Evolutionary conservation across 1,140 invertebrate genomes (phyloP), one percentile per base, ranked within the genome.

Genomic region (Homarus americanus): DNA sequence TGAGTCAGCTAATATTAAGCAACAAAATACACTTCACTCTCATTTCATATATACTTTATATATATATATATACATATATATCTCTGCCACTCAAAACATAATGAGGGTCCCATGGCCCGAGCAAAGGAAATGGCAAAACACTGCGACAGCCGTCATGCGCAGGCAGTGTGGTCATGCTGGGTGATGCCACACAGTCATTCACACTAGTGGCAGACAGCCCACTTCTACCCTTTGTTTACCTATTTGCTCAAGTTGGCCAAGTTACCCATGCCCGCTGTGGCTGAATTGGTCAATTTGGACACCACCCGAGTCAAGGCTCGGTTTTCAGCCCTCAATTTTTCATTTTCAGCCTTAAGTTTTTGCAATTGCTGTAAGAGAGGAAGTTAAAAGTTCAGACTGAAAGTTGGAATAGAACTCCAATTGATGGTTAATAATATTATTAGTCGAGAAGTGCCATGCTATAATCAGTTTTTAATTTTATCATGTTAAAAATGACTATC

Each of bases 331-430:
- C 97, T 97, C 96, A 98, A 96, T 96, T 97, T 97, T 96, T 98
- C 97, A 96, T 98, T 98, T 96, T 98, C 98, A 95, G 97, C 97
- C 97, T 98, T 98, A 96, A 98, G 96, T 95, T 98, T 98, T 97
- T 98, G 97, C 95, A 98, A 97, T 97, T 97, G 98, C 98, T 99
- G 97, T 95, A 98, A 96, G 96, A 95, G 44, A 87, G 87, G 79
- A 79, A 75, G 84, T 41, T 82, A 78, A n/a, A n/a, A 83, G 91
- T 86, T 83, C 80, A 90, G 88, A 90, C 88, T 41, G 58, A 41
- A 90, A 90, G 82, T 75, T 82, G 40, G 34, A 88, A 58, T 24
- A 66, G 41, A 40, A 38, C 40, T 63, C 44, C 40, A 82, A 66
- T 34, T 79, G 38, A 69, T 72, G 36, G 76, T 79, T 80, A 49